Evolutionary conservation across 2,113 vertebrate species (phyloP), one percentile per base, ranked within the genome.

Genomic region (Corydoras sp.): DNA sequence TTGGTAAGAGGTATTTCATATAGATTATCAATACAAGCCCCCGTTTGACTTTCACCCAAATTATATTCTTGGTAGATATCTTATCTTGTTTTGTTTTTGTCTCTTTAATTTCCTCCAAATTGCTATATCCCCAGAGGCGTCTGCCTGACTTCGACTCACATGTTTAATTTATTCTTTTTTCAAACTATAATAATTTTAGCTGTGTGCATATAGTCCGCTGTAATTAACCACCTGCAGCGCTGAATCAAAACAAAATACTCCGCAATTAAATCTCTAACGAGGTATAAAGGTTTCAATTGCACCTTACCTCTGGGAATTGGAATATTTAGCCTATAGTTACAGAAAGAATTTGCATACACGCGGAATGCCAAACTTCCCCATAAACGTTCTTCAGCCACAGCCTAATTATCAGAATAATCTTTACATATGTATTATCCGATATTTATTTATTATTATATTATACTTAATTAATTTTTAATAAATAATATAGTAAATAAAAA

Each of bases 191-290:
- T 82, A 66, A 74, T 84, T 84, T 79, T 65, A 78, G 62, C 43
- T 72, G 66, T 60, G 31, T 48, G 58, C n/a, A 50, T 62, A 62
- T 62, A 62, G 54, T 76, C 69, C 62, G 64, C 18, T 24, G 78
- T 87, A 85, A 90, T 90, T 88, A 88, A 86, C 72, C 69, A 83
- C 86, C 85, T 86, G 62, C 84, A 87, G 85, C 86, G 82, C 86
- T 53, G 69, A 73, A 77, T 77, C 69, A 74, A 80, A 71, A 76
- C 78, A 69, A 70, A 79, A 81, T 80, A 76, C 75, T 67, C 73
- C 60, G 64, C 85, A 89, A 88, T 88, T 80, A 87, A 87, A 80
- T 82, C 82, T 87, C 86, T 86, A 87, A 77, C 77, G 81, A 82
- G 79, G 81, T 71, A 85, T 85, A 81, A 63, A 55, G 69, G 18